phyloP scores from a whole-genome alignment of 30 jellyfish, hydroid and myxozoan species.

The Clytia hemisphaerica region DNA sequence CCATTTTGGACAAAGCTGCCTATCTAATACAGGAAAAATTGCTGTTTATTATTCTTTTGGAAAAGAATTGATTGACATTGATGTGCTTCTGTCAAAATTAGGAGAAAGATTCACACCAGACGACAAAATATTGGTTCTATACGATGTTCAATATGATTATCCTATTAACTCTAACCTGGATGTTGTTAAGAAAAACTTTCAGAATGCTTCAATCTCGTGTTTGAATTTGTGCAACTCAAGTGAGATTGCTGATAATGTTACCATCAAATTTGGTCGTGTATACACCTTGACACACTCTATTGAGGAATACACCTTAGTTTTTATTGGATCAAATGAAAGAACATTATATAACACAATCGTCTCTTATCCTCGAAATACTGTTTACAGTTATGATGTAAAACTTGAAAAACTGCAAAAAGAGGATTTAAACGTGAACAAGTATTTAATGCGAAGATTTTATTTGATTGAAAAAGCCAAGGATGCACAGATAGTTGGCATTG shows the following conservation, averaged over 20 bases:
- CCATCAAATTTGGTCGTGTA: conserved; percentile 2
- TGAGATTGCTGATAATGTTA: no score
- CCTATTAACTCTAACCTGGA: conserved; percentile 6
- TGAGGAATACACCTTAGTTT: conserved; percentile 34
- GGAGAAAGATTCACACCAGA: conserved; percentile 12
- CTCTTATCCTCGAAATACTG: conserved; percentile 54
- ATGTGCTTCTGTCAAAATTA: conserved; percentile 21
- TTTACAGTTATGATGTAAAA: conserved; percentile 60
- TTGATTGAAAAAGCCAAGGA: conserved; percentile 91
- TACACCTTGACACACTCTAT: no score
- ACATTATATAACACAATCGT: conserved; percentile 64
- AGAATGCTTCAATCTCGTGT: background rate
- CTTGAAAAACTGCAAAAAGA: conserved; percentile 26
- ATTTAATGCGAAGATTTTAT: conserved; percentile 78
- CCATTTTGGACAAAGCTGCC: conserved; percentile 95
- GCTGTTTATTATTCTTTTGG: conserved; percentile 77
- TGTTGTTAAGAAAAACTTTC: background rate
- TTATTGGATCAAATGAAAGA: conserved; percentile 66
- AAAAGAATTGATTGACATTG: conserved; percentile 25
- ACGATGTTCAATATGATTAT: conserved; percentile 64
- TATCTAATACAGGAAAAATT: conserved; percentile 67
- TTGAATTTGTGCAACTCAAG: background rate
- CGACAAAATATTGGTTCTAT: conserved; percentile 32
- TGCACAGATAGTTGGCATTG: conserved; percentile 89
- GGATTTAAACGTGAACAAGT: conserved; percentile 50